These are phyloP conservation scores for Autographa gamma DNA, from an alignment of 2,888 invertebrate species.

Conservation along the genomic window DNA sequence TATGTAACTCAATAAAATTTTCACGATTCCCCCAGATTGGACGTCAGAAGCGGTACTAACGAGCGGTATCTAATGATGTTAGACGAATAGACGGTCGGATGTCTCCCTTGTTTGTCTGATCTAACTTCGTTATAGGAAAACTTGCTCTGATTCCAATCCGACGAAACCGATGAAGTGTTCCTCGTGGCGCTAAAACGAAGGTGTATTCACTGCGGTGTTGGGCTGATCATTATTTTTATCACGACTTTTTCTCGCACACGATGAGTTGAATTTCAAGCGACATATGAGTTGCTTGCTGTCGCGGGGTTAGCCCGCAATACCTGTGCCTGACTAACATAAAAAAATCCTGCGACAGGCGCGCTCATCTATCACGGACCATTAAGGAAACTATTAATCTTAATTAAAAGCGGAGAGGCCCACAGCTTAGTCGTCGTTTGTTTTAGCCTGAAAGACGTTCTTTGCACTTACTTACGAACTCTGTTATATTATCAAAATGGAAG, in stretches of 20 bases:
- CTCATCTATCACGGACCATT: constrained; percentile 37
- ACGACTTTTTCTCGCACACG: constrained; percentile 35
- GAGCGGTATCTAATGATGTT: constrained; percentile 70
- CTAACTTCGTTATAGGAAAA: constrained; percentile 75
- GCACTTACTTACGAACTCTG: not conserved
- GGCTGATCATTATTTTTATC: constrained; percentile 44
- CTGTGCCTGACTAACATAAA: not conserved
- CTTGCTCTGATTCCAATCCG: constrained; percentile 60
- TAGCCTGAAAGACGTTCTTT: not conserved
- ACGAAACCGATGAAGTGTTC: constrained; percentile 58
- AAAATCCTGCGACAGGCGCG: not conserved
- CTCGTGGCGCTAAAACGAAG: constrained; percentile 23
- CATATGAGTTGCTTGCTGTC: constrained; percentile 10
- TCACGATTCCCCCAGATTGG: constrained; percentile 62
- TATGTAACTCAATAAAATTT: constrained; percentile 61
- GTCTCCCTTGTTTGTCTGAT: constrained; percentile 71
- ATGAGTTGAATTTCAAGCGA: constrained; percentile 32
- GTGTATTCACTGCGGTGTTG: constrained; percentile 28
- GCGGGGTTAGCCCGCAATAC: not conserved
- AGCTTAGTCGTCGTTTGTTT: constrained; percentile 17
- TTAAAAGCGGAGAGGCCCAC: constrained; percentile 27
- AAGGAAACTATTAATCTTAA: constrained; percentile 41
- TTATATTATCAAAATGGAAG: not conserved
- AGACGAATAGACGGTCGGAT: constrained; percentile 64
- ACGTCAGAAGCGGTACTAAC: constrained; percentile 65